Conservation (phyloP, 2,113 vertebrate species). For the Meleagris gallopavo region DNA sequence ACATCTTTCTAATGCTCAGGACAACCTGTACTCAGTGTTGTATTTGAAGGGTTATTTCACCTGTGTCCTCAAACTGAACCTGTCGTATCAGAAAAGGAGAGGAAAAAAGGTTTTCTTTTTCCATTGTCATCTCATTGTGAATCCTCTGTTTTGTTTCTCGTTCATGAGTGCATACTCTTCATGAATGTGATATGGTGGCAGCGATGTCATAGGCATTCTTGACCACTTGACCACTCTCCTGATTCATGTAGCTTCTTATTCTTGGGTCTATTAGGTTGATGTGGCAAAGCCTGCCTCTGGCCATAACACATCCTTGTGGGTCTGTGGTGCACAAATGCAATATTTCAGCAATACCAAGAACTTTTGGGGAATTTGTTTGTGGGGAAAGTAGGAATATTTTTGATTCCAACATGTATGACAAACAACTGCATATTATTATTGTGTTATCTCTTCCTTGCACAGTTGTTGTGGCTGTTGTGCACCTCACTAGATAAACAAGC, state of each 20-base stretch:
- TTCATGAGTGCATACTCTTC: background rate
- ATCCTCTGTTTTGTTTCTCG: background rate
- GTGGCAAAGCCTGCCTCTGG: background rate
- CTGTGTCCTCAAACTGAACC: background rate
- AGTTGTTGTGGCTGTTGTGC: background rate
- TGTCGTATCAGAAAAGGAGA: background rate
- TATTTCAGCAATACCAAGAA: background rate
- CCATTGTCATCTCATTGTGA: background rate
- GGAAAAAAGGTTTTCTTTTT: background rate
- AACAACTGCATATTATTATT: background rate
- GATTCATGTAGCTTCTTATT: background rate
- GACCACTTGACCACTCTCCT: accelerated
- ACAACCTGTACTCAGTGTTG: background rate
- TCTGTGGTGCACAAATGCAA: background rate
- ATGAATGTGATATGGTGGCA: background rate
- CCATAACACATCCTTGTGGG: background rate
- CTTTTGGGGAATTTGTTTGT: background rate
- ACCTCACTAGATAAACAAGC: background rate
- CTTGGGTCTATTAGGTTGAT: background rate
- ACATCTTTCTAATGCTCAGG: background rate
- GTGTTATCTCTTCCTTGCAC: background rate
- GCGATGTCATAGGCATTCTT: background rate
- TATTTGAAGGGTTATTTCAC: background rate
- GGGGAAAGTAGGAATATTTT: background rate
- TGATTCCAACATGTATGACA: background rate